Percentiles rank a stretch among this genome's conserved stretches.
Conservation (phyloP, 64 coral and sea anemone genomes). For the Stichodactyla mertensii region DNA sequence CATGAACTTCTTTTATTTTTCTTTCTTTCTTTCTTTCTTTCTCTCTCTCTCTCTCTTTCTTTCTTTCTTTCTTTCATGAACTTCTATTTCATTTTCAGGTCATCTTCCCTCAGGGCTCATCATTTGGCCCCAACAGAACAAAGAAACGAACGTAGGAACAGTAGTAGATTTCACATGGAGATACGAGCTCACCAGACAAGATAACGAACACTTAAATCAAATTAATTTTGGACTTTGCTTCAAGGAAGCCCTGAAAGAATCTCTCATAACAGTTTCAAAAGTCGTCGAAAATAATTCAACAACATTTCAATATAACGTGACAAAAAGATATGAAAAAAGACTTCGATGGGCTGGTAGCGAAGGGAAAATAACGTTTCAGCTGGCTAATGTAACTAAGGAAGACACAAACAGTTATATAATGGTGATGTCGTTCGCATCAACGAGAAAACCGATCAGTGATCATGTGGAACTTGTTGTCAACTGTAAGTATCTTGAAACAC, state of each 20-base stretch:
- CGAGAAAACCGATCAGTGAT: conserved; percentile 1
- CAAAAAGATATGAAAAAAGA: background rate
- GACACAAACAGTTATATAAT: conserved; percentile 9
- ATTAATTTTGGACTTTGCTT: conserved; percentile 7
- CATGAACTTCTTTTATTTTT: too few relatives aligned
- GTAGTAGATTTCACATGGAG: background rate
- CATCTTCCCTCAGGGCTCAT: background rate
- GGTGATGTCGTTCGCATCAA: background rate
- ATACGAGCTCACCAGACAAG: background rate
- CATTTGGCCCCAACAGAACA: background rate
- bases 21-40: too few relatives aligned
- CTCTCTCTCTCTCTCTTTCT: too few relatives aligned
- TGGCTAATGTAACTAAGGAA: background rate
- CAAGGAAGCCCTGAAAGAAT: background rate
- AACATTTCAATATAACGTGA: background rate
- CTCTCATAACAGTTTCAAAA: conserved; percentile 9
- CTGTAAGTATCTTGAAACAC: background rate
- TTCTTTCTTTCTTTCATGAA: background rate
- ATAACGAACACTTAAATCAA: background rate
- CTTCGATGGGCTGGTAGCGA: conserved; percentile 1
- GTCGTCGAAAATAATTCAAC: background rate
- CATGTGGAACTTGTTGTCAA: conserved; percentile 12
- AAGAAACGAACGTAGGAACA: background rate
- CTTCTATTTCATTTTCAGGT: background rate
- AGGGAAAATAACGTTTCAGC: background rate